Conservation (phyloP, 1,140 invertebrate genomes). For the Aphelinus certus region DNA sequence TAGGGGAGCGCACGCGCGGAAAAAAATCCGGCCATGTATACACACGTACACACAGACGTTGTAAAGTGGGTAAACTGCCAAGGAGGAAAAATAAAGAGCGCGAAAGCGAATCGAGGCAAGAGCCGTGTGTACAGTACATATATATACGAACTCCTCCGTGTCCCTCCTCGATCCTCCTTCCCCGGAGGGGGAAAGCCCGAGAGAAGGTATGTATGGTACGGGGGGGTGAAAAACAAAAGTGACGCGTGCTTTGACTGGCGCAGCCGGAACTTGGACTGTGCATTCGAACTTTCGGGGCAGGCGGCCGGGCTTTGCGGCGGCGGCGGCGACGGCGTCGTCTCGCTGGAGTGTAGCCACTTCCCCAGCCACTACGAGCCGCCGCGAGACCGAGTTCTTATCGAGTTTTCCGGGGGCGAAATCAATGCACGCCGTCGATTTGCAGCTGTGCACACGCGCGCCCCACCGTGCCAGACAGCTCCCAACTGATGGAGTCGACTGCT, state of each 20-base stretch:
- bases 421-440: conserved; percentile 28
- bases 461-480: no score
- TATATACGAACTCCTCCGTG: conserved; percentile 1
- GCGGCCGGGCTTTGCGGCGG: not conserved
- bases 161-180: not conserved
- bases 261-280: not conserved
- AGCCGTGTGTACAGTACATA: not conserved
- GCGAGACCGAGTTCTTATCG: conserved; percentile 16
- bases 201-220: not conserved
- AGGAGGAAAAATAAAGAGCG: conserved; percentile 18
- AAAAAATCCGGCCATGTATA: not conserved
- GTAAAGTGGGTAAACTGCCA: conserved; percentile 15
- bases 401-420: conserved; percentile 32
- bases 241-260: conserved; percentile 33
- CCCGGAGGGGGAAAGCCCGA: not conserved
- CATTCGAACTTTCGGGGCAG: not conserved
- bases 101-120: not conserved
- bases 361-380: not conserved
- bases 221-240: conserved; percentile 25
- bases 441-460: not conserved
- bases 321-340: not conserved
- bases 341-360: conserved; percentile 31
- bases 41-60: not conserved
- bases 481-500: no score
- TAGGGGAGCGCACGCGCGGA: not conserved